phyloP scores from a whole-genome alignment of 2,888 invertebrate species.

The Keiferia lycopersicella region DNA sequence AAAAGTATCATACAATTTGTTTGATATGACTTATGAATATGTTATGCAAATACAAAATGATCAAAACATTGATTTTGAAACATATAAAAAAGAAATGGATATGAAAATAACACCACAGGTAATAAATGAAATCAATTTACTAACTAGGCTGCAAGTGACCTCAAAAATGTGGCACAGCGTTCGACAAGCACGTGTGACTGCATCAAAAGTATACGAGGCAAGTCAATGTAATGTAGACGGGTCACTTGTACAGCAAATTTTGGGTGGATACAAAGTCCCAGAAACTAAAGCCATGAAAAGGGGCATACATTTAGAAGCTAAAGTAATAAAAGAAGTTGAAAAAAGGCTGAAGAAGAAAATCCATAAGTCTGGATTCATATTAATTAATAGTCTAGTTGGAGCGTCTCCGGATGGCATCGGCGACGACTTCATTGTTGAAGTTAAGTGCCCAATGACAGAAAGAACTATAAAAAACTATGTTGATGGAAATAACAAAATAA shows the following conservation, averaged over 20 bases:
- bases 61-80: neutral
- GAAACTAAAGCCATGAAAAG: neutral
- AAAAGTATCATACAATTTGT: too few relatives aligned
- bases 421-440: slow-evolving; percentile 25
- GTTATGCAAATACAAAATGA: neutral
- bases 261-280: neutral
- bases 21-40: too few relatives aligned
- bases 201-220: neutral
- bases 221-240: neutral
- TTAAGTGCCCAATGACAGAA: slow-evolving; percentile 27
- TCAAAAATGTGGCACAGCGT: neutral
- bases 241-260: neutral
- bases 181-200: neutral
- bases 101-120: neutral
- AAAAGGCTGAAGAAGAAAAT: slow-evolving; percentile 5
- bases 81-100: neutral
- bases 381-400: slow-evolving; percentile 23
- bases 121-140: neutral
- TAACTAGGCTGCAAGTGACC: neutral
- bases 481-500: slow-evolving; percentile 18
- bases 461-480: slow-evolving; percentile 21
- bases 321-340: slow-evolving; percentile 22
- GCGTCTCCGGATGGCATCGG: slow-evolving; percentile 30
- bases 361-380: slow-evolving; percentile 19
- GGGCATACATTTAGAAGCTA: slow-evolving; percentile 10